phyloP scores from a whole-genome alignment of 2,797 vertebrate species.

The Myotis myotis region DNA sequence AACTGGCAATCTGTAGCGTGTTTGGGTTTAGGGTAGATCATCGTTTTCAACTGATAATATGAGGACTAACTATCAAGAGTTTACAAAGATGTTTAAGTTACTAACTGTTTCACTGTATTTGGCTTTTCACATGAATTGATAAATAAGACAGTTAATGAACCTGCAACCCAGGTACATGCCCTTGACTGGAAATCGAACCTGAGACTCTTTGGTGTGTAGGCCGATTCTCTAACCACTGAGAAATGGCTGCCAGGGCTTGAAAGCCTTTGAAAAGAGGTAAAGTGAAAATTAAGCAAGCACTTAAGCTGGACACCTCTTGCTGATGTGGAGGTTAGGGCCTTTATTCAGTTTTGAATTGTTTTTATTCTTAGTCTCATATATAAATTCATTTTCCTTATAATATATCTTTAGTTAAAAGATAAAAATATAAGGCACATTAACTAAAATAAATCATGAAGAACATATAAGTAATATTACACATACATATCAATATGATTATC shows the following conservation, averaged over 20 bases:
- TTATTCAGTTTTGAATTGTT: not conserved
- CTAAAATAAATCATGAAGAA: not conserved
- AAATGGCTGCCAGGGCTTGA: not conserved
- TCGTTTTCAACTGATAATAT: not conserved
- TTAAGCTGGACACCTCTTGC: not conserved
- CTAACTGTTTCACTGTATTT: slow-evolving; percentile 2
- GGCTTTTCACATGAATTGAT: not conserved
- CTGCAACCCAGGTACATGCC: no score
- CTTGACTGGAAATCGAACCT: no score
- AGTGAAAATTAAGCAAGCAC: not conserved
- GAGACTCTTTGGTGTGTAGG: no score
- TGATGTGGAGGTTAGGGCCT: not conserved
- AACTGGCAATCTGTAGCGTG: not conserved
- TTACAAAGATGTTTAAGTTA: not conserved
- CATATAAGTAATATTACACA: not conserved
- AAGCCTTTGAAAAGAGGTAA: not conserved
- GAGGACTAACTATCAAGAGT: not conserved
- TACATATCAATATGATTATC: not conserved
- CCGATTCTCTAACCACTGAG: no score
- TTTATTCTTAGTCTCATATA: not conserved
- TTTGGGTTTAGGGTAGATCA: not conserved
- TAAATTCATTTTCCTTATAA: not conserved
- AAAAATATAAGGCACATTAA: not conserved
- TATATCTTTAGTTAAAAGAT: not conserved
- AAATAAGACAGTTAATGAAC: not conserved